phyloP scores from a whole-genome alignment of 2,888 invertebrate species.

The Perithous albicinctus region DNA sequence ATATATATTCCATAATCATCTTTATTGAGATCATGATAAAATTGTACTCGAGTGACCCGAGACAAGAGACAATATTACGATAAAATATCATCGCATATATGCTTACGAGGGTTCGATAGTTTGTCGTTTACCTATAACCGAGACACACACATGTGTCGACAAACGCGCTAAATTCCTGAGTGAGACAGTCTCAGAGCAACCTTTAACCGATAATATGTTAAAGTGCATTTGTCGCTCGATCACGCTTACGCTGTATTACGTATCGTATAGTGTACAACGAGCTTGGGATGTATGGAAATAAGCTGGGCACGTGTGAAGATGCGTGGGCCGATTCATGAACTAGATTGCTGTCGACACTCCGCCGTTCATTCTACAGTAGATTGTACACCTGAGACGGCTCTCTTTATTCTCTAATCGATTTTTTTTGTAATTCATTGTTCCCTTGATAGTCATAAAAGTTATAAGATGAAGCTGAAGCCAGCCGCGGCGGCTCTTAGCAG shows the following conservation, averaged over 20 bases:
- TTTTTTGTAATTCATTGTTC: neutral
- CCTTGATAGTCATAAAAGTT: neutral
- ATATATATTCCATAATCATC: neutral
- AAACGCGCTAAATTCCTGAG: conserved; percentile 7
- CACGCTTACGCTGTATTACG: conserved; percentile 29
- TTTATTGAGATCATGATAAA: conserved; percentile 15
- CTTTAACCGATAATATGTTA: conserved; percentile 64
- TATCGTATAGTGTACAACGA: conserved; percentile 9
- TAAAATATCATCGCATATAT: neutral
- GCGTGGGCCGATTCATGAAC: conserved; percentile 35
- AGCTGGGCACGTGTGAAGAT: conserved; percentile 14
- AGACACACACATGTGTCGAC: conserved; percentile 21
- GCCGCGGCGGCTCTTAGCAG: no score
- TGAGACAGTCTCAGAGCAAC: conserved; percentile 44
- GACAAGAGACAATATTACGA: neutral
- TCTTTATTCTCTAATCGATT: no score
- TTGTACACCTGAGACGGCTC: neutral
- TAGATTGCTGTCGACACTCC: conserved; percentile 19
- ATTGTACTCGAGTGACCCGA: conserved; percentile 32
- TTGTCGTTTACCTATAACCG: conserved; percentile 38
- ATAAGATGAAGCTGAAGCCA: no score
- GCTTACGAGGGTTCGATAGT: conserved; percentile 26
- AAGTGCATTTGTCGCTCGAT: conserved; percentile 56
- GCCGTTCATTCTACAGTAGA: conserved; percentile 19
- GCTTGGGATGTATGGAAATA: neutral